These are phyloP conservation scores for Sinocyclocheilus maitianheensis DNA, from an alignment of 2,113 vertebrate species.

Conservation along the genomic window DNA sequence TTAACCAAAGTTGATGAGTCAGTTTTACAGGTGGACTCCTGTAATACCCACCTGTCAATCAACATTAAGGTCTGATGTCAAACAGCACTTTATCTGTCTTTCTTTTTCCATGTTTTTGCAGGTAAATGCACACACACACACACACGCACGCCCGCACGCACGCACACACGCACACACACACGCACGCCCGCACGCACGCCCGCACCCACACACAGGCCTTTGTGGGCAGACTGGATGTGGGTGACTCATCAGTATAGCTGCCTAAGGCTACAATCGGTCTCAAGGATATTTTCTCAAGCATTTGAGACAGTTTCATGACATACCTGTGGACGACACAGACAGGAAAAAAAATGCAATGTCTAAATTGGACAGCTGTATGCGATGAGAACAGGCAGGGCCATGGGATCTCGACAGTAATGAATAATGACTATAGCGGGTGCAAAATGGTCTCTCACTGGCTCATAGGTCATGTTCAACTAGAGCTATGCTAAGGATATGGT, in stretches of 20 bases:
- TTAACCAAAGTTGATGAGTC: constrained; percentile 11
- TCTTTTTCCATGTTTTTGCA: neutral
- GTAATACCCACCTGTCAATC: constrained; percentile 12
- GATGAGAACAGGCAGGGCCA: constrained; percentile 3
- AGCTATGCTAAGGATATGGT: constrained; percentile 3
- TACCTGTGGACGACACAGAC: constrained; percentile 21
- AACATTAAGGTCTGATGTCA: neutral
- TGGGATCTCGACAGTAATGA: neutral
- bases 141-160: neutral
- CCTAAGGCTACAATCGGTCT: constrained; percentile 15
- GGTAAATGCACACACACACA: neutral
- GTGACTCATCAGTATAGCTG: neutral
- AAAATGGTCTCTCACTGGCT: constrained; percentile 8
- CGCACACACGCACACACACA: neutral
- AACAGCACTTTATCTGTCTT: constrained; percentile 13
- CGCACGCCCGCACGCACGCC: neutral
- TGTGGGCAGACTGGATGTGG: neutral
- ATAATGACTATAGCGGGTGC: constrained; percentile 22
- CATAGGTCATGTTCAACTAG: neutral
- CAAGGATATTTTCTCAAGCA: neutral
- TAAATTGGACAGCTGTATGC: constrained; percentile 7
- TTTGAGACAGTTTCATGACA: constrained; percentile 18
- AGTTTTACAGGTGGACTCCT: neutral
- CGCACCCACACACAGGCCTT: neutral
- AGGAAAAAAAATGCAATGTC: neutral